These are phyloP conservation scores for Gambusia affinis DNA, from an alignment of 2,113 vertebrate species.

Conservation along the genomic window DNA sequence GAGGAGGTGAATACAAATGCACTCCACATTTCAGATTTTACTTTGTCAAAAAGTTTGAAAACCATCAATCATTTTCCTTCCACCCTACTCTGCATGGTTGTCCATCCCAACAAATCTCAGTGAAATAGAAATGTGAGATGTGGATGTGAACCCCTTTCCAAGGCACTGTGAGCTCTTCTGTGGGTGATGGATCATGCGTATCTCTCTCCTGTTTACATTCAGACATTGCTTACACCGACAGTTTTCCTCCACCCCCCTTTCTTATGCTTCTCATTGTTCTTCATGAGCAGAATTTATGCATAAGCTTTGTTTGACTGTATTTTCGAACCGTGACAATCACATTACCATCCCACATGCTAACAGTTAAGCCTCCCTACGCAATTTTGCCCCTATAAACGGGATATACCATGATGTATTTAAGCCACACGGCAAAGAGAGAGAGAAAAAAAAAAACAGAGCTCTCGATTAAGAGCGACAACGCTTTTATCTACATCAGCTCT, in stretches of 20 bases:
- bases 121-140: neutral
- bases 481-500: constrained; percentile 60
- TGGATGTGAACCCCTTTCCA: neutral
- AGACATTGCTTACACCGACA: constrained; percentile 3
- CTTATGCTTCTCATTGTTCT: constrained; percentile 25
- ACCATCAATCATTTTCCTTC: neutral
- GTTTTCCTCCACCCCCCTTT: constrained; percentile 5
- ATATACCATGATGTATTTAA: constrained; percentile 46
- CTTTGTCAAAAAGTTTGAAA: neutral
- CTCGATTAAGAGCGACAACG: constrained; percentile 46
- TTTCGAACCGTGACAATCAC: constrained; percentile 65
- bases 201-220: constrained; percentile 5
- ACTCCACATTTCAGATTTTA: neutral
- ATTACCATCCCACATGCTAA: constrained; percentile 59
- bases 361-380: constrained; percentile 54
- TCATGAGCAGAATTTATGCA: constrained; percentile 27
- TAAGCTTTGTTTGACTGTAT: constrained; percentile 57
- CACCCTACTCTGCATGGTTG: neutral
- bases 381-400: constrained; percentile 41
- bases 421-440: neutral
- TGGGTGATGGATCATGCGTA: constrained; percentile 20
- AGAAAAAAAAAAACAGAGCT: neutral
- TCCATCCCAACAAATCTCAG: neutral
- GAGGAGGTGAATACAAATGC: neutral
- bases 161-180: neutral